Conservation (phyloP, 1,140 invertebrate genomes). For the Chironomus tepperi region DNA sequence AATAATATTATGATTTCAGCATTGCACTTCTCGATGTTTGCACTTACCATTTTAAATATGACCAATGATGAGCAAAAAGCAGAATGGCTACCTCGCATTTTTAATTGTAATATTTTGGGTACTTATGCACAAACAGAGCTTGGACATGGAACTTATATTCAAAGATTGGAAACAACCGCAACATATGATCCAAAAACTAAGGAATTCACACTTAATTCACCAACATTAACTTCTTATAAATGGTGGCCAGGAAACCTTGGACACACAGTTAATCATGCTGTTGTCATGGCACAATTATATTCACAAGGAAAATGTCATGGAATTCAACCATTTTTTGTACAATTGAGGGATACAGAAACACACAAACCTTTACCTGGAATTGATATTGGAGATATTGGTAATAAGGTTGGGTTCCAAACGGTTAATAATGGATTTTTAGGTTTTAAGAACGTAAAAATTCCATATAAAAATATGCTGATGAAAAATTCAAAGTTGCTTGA, state of each 20-base stretch:
- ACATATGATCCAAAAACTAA: slow-evolving; percentile 74
- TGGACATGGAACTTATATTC: slow-evolving; percentile 86
- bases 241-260: slow-evolving; percentile 47
- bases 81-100: slow-evolving; percentile 75
- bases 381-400: slow-evolving; percentile 87
- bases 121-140: slow-evolving; percentile 95
- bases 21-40: slow-evolving; percentile 86
- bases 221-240: slow-evolving; percentile 51
- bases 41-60: slow-evolving; percentile 79
- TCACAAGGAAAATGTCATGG: slow-evolving; percentile 76
- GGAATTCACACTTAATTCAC: slow-evolving; percentile 83
- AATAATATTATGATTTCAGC: too few species aligned
- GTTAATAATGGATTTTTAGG: slow-evolving; percentile 88
- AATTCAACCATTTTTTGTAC: slow-evolving; percentile 88
- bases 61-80: slow-evolving; percentile 74
- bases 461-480: slow-evolving; percentile 84
- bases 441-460: slow-evolving; percentile 77
- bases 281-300: slow-evolving; percentile 82
- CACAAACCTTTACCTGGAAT: slow-evolving; percentile 80
- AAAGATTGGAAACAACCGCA: slow-evolving; percentile 84
- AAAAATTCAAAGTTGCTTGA: slow-evolving; percentile 77
- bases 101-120: slow-evolving; percentile 74
- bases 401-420: slow-evolving; percentile 82
- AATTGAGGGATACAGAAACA: slow-evolving; percentile 75
- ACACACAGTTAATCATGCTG: slow-evolving; percentile 83